Conservation (phyloP, 2,888 invertebrate genomes). For the Salticus scenicus region DNA sequence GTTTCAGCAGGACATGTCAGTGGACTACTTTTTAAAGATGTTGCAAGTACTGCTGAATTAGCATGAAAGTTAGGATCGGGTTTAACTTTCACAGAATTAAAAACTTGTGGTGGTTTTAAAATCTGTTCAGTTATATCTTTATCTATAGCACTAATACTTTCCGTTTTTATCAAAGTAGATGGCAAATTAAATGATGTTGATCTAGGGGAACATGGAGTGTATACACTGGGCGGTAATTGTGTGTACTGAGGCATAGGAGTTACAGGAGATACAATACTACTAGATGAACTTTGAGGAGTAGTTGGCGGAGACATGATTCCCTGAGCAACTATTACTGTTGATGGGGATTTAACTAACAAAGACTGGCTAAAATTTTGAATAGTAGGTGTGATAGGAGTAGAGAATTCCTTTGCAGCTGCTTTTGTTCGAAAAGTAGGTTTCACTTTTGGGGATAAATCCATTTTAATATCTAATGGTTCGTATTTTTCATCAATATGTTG, state of each 20-base stretch:
- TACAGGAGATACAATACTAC: slow-evolving; percentile 42
- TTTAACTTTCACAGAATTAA: slow-evolving; percentile 49
- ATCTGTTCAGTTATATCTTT: slow-evolving; percentile 33
- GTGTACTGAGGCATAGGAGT: slow-evolving; percentile 47
- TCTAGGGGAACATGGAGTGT: slow-evolving; percentile 55
- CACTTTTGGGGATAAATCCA: slow-evolving; percentile 60
- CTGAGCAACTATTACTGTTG: slow-evolving; percentile 38
- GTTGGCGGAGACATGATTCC: slow-evolving; percentile 50
- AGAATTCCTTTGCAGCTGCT: slow-evolving; percentile 73
- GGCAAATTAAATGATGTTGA: slow-evolving; percentile 29
- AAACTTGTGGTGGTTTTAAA: slow-evolving; percentile 27
- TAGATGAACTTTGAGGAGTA: slow-evolving; percentile 35
- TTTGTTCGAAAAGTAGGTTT: slow-evolving; percentile 73
- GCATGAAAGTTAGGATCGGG: slow-evolving; percentile 36
- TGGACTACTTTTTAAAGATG: slow-evolving; percentile 48
- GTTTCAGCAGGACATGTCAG: slow-evolving; percentile 47
- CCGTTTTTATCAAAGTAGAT: slow-evolving; percentile 29
- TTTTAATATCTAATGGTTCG: slow-evolving; percentile 78
- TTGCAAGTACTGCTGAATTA: slow-evolving; percentile 43
- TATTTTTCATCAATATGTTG: slow-evolving; percentile 88
- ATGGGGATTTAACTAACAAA: slow-evolving; percentile 28
- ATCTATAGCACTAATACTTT: slow-evolving; percentile 2
- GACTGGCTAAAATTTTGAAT: slow-evolving; percentile 41
- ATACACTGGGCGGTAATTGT: slow-evolving; percentile 40
- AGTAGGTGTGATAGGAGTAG: slow-evolving; percentile 64